These are phyloP conservation scores for Drosophila engyochracea DNA, from an alignment of 2,888 invertebrate species.

Conservation along the genomic window DNA sequence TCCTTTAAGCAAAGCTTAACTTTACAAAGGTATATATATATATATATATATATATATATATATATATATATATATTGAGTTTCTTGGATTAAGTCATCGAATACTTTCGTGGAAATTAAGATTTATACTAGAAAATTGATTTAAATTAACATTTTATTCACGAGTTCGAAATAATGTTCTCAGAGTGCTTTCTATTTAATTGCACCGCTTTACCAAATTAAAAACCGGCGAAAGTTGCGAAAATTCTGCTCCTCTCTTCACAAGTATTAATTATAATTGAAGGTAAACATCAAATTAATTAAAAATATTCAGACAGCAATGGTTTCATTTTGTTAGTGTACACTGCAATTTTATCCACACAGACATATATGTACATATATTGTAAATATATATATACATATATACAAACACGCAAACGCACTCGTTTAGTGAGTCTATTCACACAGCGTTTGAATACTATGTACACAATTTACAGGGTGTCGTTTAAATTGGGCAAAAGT, in stretches of 20 bases:
- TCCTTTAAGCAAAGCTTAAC: not conserved
- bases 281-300: conserved; percentile 3
- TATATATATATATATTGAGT: not conserved
- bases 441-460: not conserved
- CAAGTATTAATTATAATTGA: not conserved
- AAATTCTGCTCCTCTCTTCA: not conserved
- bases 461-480: conserved; percentile 19
- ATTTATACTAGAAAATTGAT: not conserved
- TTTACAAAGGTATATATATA: too few species aligned
- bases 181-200: not conserved
- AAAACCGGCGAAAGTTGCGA: not conserved
- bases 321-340: not conserved
- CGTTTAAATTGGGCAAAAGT: not conserved
- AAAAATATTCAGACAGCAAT: not conserved
- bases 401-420: not conserved
- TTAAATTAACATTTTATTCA: not conserved
- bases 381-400: not conserved
- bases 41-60: too few species aligned
- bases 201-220: not conserved
- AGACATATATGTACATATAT: not conserved
- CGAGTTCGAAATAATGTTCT: not conserved
- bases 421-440: conserved; percentile 2
- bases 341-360: conserved; percentile 1
- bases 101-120: not conserved
- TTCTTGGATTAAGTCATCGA: not conserved